These are phyloP conservation scores for Anguilla obscura DNA, from an alignment of 2,797 vertebrate species.

Conservation along the genomic window DNA sequence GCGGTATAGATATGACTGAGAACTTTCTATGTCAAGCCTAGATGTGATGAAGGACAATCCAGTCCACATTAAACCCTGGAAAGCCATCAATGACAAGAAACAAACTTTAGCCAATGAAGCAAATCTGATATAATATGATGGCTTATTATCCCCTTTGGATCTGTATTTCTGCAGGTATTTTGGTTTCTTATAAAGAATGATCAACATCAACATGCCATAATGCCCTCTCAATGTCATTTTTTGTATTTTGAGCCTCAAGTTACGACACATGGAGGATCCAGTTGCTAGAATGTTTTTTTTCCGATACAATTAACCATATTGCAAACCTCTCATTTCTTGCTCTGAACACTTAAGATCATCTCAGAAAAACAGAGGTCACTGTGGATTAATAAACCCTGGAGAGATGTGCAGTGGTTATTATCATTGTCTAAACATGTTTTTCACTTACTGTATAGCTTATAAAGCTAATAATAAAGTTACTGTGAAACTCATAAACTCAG, in stretches of 20 bases:
- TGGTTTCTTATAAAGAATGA: neutral
- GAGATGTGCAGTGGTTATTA: neutral
- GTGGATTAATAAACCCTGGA: neutral
- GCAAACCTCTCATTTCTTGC: neutral
- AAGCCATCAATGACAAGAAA: neutral
- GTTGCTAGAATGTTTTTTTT: neutral
- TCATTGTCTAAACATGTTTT: neutral
- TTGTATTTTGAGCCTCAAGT: neutral
- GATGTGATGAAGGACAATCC: neutral
- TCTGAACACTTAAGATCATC: neutral
- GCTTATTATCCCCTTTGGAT: neutral
- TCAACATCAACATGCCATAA: neutral
- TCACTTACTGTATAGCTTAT: neutral
- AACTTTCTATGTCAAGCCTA: neutral
- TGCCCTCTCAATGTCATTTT: neutral
- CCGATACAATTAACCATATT: neutral
- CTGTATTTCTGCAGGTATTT: neutral
- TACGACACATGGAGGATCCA: neutral
- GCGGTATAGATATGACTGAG: neutral
- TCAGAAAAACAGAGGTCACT: too few species aligned
- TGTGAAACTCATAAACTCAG: neutral
- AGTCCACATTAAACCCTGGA: neutral
- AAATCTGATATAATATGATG: neutral
- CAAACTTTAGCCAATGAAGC: neutral
- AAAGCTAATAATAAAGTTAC: neutral